Base-by-base conservation (phyloP, 2,797 vertebrate genomes). In the Myotis planiceps region DNA sequence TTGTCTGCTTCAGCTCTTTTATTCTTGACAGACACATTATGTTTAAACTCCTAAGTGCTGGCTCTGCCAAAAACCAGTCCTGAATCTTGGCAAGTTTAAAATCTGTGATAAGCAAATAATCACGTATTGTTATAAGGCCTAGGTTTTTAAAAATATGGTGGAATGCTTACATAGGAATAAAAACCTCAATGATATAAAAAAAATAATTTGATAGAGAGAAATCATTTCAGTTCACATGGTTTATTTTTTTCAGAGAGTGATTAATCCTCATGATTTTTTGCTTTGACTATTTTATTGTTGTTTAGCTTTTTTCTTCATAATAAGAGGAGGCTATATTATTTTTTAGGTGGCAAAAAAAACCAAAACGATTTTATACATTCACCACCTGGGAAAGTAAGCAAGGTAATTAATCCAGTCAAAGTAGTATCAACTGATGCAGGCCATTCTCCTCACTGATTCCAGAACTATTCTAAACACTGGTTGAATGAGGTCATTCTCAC, bases 31-130 rank as follows among this genome's bases (percentile, higher is more conserved):
- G 47, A 92, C 34, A 42, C 0, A 34, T 92, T 89, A 58, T 69
- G 25, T 39, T 96, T 68, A 95, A 91, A 90, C 10, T 27, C 87
- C 39, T 58, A 51, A 29, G 39, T 63, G 55, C 86, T 96, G 88
- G 16, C 29, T 95, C 15, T 92, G 19, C 18, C 21, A 45, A 94
- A 94, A 95, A 55, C 13, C 92, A 89, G 25, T 14, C 4, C 68
- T 95, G 42, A 34, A 7, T 94, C 72, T 88, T 90, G 39, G 19
- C 29, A 49, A 1, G 0, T 93, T 97, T 96, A 93, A 94, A 71
- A 83, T 89, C 88, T 78, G 0, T 13, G 0, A 60, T 74, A 86
- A 18, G 19, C 9, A 93, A 86, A 86, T 47, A 90, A 87, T 76
- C 92, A 88, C 53, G 89, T 79, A 72, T 10, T 71, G 39, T 34